Evolutionary conservation across 2,797 vertebrate genomes (phyloP).

Genomic region (Dryobates pubescens): DNA sequence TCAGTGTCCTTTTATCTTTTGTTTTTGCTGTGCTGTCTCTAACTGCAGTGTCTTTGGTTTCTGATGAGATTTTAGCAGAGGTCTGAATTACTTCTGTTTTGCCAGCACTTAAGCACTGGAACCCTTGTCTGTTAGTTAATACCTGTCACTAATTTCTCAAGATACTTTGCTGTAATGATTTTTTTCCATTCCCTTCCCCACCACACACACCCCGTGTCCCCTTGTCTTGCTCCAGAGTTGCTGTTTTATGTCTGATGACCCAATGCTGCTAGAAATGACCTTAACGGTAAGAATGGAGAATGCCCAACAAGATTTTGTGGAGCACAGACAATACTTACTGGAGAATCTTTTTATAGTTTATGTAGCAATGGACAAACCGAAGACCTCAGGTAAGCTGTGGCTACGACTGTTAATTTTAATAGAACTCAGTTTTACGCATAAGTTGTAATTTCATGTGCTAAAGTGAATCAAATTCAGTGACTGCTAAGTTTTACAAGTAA

Average conservation of each 20-base stretch:
- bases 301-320: conserved; percentile 87
- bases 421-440: not conserved
- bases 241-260: conserved; percentile 81
- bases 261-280: conserved; percentile 89
- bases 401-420: not conserved
- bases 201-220: not conserved
- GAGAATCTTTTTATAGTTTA: conserved; percentile 95
- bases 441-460: not conserved
- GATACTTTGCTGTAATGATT: not conserved
- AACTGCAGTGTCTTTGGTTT: not conserved
- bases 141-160: not conserved
- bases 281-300: conserved; percentile 87
- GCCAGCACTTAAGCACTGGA: not conserved
- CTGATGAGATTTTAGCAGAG: conserved; percentile 29
- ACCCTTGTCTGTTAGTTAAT: not conserved
- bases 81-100: not conserved
- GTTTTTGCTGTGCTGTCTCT: conserved; percentile 38
- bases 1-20: conserved; percentile 42
- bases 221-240: conserved; percentile 76
- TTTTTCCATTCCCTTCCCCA: not conserved
- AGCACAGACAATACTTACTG: conserved; percentile 91
- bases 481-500: not conserved
- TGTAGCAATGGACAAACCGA: conserved; percentile 80
- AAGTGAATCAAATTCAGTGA: not conserved
- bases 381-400: conserved; percentile 75